Evolutionary conservation across 2,113 vertebrate species (phyloP).

Genomic region (Sialia sialis): DNA sequence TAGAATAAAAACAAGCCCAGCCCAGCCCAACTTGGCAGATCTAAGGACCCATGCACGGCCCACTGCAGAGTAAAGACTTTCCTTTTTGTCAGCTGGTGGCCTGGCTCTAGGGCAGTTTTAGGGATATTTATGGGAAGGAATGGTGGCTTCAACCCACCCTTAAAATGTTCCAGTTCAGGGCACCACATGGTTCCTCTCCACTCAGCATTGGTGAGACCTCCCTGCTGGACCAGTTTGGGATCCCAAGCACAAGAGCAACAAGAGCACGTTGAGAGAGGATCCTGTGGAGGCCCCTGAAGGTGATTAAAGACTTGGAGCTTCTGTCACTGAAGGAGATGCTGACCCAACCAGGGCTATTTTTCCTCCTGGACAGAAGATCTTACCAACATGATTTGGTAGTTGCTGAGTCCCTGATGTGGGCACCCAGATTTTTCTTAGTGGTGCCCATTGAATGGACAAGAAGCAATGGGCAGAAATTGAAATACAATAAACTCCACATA

Average conservation of each 20-base stretch:
- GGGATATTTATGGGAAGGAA: not conserved
- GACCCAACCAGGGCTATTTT: fast-evolving
- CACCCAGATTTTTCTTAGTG: not conserved
- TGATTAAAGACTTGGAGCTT: not conserved
- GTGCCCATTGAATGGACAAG: fast-evolving
- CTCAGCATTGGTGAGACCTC: not conserved
- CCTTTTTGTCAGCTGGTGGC: not conserved
- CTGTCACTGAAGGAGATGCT: not conserved
- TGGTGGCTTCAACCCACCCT: not conserved
- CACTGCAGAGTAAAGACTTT: not conserved
- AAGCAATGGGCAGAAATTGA: not conserved
- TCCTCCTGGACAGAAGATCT: not conserved
- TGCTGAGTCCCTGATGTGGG: not conserved
- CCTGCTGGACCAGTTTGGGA: not conserved
- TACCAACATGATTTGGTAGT: not conserved
- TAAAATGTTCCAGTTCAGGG: not conserved
- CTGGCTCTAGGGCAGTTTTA: not conserved
- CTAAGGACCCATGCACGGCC: fast-evolving
- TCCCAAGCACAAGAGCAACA: not conserved
- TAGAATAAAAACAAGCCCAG: not conserved
- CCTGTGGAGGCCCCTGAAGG: not conserved
- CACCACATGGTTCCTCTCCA: fast-evolving
- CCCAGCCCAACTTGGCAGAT: not conserved
- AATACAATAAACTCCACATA: not conserved
- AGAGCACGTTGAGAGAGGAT: not conserved